Conservation (phyloP, 2,888 invertebrate genomes). For the Nezara viridula region DNA sequence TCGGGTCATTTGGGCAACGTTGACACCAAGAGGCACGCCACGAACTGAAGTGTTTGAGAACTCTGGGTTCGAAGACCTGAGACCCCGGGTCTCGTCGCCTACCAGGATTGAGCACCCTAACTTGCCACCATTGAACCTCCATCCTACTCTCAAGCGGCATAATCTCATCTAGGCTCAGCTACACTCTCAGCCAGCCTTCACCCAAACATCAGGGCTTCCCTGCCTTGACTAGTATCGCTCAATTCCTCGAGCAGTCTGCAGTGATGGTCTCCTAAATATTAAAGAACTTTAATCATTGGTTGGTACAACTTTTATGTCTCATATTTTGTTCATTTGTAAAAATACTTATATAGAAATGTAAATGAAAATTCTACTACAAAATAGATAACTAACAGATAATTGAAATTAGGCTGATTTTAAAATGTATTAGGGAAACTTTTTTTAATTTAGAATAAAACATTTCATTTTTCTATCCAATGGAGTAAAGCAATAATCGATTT, state of each 20-base stretch:
- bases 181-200: conserved; percentile 58
- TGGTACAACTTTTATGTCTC: not conserved
- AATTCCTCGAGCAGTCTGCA: conserved; percentile 17
- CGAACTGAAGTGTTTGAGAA: conserved; percentile 74
- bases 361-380: not conserved
- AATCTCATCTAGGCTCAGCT: conserved; percentile 59
- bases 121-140: conserved; percentile 81
- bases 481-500: not conserved
- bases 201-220: conserved; percentile 52
- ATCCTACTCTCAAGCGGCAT: conserved; percentile 68
- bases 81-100: conserved; percentile 79
- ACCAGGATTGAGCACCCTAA: conserved; percentile 87
- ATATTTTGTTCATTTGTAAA: not conserved
- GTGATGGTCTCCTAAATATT: conserved; percentile 18
- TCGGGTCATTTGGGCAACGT: conserved; percentile 83
- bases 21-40: conserved; percentile 84
- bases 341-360: not conserved
- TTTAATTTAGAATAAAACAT: not conserved
- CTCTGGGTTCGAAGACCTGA: conserved; percentile 84
- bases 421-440: not conserved
- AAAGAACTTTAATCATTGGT: conserved; percentile 5
- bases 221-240: conserved; percentile 40
- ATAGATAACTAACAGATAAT: not conserved
- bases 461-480: not conserved
- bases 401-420: not conserved